Evolutionary conservation across 2,888 invertebrate genomes (phyloP).

Genomic region (Drepana falcataria): DNA sequence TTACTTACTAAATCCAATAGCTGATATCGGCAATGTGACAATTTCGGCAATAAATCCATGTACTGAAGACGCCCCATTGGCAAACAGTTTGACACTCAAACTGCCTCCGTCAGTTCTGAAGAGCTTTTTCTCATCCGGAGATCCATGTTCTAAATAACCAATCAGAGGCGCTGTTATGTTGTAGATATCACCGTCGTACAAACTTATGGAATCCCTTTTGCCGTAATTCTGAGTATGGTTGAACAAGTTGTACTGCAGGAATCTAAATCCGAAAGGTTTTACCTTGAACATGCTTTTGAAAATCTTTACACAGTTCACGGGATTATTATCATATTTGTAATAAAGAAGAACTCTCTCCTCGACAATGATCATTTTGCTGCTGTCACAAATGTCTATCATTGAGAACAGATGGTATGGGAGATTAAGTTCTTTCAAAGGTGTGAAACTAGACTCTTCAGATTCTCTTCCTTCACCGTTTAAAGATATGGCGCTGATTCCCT

Average conservation of each 20-base stretch:
- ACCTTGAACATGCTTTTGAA: conserved; percentile 91
- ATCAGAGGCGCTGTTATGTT: conserved; percentile 87
- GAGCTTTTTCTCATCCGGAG: conserved; percentile 84
- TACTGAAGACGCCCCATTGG: conserved; percentile 95
- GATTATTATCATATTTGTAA: conserved; percentile 97
- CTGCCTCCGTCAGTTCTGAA: conserved; percentile 88
- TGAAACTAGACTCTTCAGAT: conserved; percentile 92
- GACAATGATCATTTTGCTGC: conserved; percentile 92
- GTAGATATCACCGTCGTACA: conserved; percentile 96
- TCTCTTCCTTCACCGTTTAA: conserved; percentile 95
- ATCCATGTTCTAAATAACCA: conserved; percentile 85
- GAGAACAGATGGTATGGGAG: conserved; percentile 96
- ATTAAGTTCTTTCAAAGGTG: conserved; percentile 87
- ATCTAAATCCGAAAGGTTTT: conserved; percentile 92
- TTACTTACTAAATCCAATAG: conserved; percentile 91
- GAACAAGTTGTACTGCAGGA: conserved; percentile 94
- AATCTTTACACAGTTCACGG: conserved; percentile 98
- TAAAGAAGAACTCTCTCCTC: conserved; percentile 95
- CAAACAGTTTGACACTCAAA: conserved; percentile 93
- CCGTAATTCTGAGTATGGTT: conserved; percentile 90
- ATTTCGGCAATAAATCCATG: conserved; percentile 99
- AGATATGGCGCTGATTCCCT: conserved; percentile 93
- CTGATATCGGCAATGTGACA: conserved; percentile 94
- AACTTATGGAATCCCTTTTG: conserved; percentile 88
- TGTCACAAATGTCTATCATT: conserved; percentile 96